A percentile compares a stretch with the other conserved stretches of the same genome.
Conservation (phyloP, 2,888 invertebrate genomes). For the Cataglyphis albicans region DNA sequence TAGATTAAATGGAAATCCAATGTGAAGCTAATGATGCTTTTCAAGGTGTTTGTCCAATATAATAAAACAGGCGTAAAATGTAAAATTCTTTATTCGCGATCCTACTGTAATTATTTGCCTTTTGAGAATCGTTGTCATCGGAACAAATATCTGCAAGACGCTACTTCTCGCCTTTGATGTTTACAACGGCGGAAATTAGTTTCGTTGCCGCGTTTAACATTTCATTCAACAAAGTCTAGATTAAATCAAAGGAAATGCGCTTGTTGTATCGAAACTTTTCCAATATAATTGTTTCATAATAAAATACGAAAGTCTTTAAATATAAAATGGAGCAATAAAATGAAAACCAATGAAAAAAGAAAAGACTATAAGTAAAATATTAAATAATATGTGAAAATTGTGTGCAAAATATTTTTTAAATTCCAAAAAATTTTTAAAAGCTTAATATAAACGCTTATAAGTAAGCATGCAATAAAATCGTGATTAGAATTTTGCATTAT, state of each 20-base stretch:
- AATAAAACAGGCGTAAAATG: slow-evolving; percentile 25
- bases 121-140: slow-evolving; percentile 27
- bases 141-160: slow-evolving; percentile 22
- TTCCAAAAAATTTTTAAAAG: neutral
- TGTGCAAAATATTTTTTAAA: too few species aligned
- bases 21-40: neutral
- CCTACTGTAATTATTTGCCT: slow-evolving; percentile 18
- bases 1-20: slow-evolving; percentile 22
- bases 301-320: neutral
- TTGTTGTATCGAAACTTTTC: slow-evolving; percentile 1
- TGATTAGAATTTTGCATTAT: neutral
- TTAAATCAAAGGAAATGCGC: slow-evolving; percentile 15
- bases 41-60: neutral
- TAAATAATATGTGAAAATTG: neutral
- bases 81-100: neutral
- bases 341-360: neutral
- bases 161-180: slow-evolving; percentile 16
- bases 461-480: neutral
- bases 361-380: neutral
- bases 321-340: neutral
- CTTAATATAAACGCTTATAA: neutral
- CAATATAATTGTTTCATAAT: neutral
- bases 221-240: slow-evolving; percentile 13
- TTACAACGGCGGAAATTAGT: slow-evolving; percentile 22
- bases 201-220: slow-evolving; percentile 23